Evolutionary conservation across 2,113 vertebrate species (phyloP).

Genomic region (Nipponia nippon): DNA sequence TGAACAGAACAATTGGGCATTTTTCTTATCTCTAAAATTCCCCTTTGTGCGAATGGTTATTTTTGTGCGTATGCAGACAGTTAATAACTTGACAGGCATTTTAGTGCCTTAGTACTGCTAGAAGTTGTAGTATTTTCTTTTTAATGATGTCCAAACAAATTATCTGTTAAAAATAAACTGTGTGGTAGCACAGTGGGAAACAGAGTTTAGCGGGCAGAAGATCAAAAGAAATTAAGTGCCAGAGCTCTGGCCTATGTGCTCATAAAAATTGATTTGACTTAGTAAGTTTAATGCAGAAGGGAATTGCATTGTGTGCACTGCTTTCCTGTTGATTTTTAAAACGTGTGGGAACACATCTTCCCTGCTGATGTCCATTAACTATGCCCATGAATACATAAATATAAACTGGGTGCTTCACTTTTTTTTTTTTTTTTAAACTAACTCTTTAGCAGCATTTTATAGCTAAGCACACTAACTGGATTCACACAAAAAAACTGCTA

Average conservation of each 20-base stretch:
- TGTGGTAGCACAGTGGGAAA: slow-evolving; percentile 37
- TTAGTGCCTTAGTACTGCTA: background rate
- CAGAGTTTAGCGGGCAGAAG: slow-evolving; percentile 19
- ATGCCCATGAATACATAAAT: slow-evolving; percentile 59
- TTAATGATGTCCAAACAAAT: slow-evolving; percentile 65
- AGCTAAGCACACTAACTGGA: background rate
- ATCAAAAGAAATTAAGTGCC: slow-evolving; percentile 64
- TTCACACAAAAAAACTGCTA: background rate
- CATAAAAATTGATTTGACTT: slow-evolving; percentile 68
- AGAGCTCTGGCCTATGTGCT: slow-evolving; percentile 7
- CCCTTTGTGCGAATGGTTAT: background rate
- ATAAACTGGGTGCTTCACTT: slow-evolving; percentile 42
- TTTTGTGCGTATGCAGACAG: background rate
- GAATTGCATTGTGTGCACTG: slow-evolving; percentile 13
- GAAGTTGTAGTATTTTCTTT: slow-evolving; percentile 18
- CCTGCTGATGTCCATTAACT: slow-evolving; percentile 41
- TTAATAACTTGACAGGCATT: background rate
- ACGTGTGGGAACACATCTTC: slow-evolving; percentile 10
- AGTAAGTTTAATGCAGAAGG: slow-evolving; percentile 55
- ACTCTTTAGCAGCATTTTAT: slow-evolving; percentile 38
- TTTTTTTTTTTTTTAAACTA: background rate
- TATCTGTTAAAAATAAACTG: slow-evolving; percentile 60
- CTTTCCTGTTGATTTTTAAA: slow-evolving; percentile 20
- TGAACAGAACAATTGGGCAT: background rate
- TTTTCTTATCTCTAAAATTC: background rate